Evolutionary conservation across 2,888 invertebrate genomes (phyloP).

Genomic region (Phyllotreta cruciferae): DNA sequence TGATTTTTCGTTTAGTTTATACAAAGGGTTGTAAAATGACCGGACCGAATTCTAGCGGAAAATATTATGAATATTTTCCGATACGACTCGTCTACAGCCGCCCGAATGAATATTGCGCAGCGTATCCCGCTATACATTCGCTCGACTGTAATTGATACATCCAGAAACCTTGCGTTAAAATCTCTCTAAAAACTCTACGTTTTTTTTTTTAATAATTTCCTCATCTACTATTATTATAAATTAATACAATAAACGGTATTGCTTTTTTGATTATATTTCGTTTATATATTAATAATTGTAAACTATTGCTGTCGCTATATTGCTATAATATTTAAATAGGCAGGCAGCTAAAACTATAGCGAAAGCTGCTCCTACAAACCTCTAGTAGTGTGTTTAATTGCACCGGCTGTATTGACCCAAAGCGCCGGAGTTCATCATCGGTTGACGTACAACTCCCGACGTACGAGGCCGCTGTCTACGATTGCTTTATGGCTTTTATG

Average conservation of each 20-base stretch:
- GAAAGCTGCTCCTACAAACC: constrained; percentile 40
- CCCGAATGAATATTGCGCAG: too few relatives aligned
- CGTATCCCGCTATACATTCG: too few relatives aligned
- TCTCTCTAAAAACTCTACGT: constrained; percentile 25
- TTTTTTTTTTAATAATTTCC: constrained; percentile 44
- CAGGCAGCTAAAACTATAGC: constrained; percentile 56
- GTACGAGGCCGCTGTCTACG: constrained; percentile 15
- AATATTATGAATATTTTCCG: too few relatives aligned
- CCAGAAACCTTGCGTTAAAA: constrained; percentile 1
- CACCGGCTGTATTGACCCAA: constrained; percentile 35
- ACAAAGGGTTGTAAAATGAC: too few relatives aligned
- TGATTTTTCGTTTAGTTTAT: too few relatives aligned
- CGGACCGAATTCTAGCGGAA: too few relatives aligned
- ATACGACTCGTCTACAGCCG: too few relatives aligned
- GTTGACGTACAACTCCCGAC: constrained; percentile 11
- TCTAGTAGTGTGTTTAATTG: constrained; percentile 35
- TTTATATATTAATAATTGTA: constrained; percentile 44
- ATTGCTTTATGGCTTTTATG: constrained; percentile 29
- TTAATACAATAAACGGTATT: constrained; percentile 57
- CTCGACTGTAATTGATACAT: not conserved
- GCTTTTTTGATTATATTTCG: constrained; percentile 58
- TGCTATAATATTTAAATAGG: constrained; percentile 58
- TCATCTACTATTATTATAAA: constrained; percentile 55
- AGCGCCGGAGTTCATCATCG: constrained; percentile 8
- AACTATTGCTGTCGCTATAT: constrained; percentile 61